phyloP scores from a whole-genome alignment of 2,888 invertebrate genomes.

The Pseudococcus viburni region DNA sequence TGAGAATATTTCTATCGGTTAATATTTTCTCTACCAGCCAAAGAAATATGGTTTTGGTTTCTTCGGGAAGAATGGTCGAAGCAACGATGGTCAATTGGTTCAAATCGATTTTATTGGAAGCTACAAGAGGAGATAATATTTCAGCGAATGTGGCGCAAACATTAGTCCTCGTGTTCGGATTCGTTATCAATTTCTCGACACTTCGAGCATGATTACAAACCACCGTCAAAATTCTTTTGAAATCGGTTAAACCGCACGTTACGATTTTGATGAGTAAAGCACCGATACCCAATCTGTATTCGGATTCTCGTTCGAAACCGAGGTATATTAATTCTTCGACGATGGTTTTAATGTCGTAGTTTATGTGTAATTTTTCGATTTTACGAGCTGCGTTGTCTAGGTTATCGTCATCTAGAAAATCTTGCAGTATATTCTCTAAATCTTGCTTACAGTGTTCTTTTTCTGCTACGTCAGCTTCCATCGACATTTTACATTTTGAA shows the following conservation, averaged over 20 bases:
- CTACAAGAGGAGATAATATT: slow-evolving; percentile 44
- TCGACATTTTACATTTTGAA: slow-evolving; percentile 51
- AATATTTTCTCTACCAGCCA: slow-evolving; percentile 50
- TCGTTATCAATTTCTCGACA: slow-evolving; percentile 45
- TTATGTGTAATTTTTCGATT: slow-evolving; percentile 34
- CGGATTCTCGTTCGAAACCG: slow-evolving; percentile 35
- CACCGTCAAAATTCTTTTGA: not conserved
- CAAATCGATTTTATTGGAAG: slow-evolving; percentile 10
- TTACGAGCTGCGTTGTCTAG: slow-evolving; percentile 27
- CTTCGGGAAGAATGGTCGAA: slow-evolving; percentile 44
- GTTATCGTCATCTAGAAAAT: slow-evolving; percentile 2
- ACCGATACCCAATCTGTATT: slow-evolving; percentile 43
- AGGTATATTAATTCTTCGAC: slow-evolving; percentile 55
- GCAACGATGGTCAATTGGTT: slow-evolving; percentile 45
- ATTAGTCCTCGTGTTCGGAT: slow-evolving; percentile 47
- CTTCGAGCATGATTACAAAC: slow-evolving; percentile 38
- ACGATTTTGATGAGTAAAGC: not conserved
- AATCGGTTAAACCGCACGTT: not conserved
- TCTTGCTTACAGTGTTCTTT: slow-evolving; percentile 26
- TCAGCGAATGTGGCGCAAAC: slow-evolving; percentile 58
- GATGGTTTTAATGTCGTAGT: slow-evolving; percentile 33
- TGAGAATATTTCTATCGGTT: not conserved
- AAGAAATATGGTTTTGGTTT: slow-evolving; percentile 59
- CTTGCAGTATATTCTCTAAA: slow-evolving; percentile 38
- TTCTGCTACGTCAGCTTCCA: slow-evolving; percentile 32